Evolutionary conservation across 2,113 vertebrate genomes (phyloP).

Genomic region (Paradisaea rubra): DNA sequence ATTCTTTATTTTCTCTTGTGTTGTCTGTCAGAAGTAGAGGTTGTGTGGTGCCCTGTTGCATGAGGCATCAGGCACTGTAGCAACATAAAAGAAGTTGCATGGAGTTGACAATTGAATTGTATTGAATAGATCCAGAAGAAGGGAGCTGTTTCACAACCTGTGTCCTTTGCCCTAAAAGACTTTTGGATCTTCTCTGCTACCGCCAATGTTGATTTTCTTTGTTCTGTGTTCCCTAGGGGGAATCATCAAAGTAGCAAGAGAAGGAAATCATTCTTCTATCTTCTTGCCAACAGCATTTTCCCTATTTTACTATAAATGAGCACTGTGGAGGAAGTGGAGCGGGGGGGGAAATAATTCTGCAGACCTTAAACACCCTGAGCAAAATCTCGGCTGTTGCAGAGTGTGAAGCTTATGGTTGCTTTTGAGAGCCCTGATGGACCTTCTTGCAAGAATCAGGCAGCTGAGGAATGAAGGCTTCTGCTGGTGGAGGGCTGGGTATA

Average conservation of each 20-base stretch:
- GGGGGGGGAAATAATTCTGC: not conserved
- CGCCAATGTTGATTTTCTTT: constrained; percentile 28
- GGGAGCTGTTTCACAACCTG: not conserved
- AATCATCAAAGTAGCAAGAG: constrained; percentile 51
- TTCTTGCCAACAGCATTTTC: constrained; percentile 53
- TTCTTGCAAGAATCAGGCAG: not conserved
- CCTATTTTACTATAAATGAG: constrained; percentile 61
- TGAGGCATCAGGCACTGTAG: not conserved
- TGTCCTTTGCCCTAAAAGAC: constrained; percentile 52
- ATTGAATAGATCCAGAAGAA: not conserved
- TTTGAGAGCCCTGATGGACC: not conserved
- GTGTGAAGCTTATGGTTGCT: not conserved
- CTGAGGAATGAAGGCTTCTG: not conserved
- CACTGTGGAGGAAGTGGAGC: constrained; percentile 5
- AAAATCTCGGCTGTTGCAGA: not conserved
- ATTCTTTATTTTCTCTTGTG: not conserved
- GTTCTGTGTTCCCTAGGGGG: constrained; percentile 43
- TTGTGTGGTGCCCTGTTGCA: not conserved
- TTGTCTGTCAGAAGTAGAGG: not conserved
- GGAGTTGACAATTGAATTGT: not conserved
- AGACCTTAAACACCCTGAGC: constrained; percentile 11
- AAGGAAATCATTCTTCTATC: constrained; percentile 49
- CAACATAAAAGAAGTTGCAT: not conserved
- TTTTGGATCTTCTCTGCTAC: constrained; percentile 18
- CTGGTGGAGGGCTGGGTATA: not conserved